phyloP scores from a whole-genome alignment of 2,888 invertebrate species.

The Meandrusa payeni region DNA sequence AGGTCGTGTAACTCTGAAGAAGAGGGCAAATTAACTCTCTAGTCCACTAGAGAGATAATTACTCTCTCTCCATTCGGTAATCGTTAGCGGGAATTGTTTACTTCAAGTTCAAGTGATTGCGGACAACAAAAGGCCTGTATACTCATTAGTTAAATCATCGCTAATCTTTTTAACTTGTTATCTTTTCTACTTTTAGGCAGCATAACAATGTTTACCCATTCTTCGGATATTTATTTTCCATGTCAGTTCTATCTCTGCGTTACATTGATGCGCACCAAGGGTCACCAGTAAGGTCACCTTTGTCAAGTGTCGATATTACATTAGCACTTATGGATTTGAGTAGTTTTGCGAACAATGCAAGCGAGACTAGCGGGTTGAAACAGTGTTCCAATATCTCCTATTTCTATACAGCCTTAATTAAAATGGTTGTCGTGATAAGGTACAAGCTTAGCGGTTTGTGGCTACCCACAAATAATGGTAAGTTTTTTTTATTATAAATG shows the following conservation, averaged over 20 bases:
- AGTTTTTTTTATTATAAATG: no score
- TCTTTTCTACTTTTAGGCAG: conserved; percentile 4
- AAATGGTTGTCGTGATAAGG: conserved; percentile 39
- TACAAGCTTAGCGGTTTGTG: conserved; percentile 30
- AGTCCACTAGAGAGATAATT: no score
- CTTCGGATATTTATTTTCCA: conserved; percentile 10
- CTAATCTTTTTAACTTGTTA: conserved; percentile 15
- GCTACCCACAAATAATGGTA: conserved; percentile 30
- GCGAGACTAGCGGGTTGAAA: conserved; percentile 5
- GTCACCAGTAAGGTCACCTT: neutral
- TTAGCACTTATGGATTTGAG: conserved; percentile 14
- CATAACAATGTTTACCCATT: conserved; percentile 6
- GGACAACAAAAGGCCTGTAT: conserved; percentile 10
- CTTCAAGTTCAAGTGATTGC: neutral
- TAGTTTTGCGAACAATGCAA: neutral
- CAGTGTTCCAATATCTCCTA: conserved; percentile 16
- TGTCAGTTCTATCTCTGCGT: conserved; percentile 2
- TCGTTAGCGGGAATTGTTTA: conserved; percentile 18
- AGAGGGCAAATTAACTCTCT: no score
- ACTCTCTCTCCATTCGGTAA: conserved; percentile 2
- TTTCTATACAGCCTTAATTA: conserved; percentile 20
- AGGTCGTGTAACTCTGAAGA: no score
- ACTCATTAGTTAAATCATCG: conserved; percentile 9
- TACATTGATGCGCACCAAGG: neutral
- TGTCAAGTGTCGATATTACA: neutral